Conservation (phyloP, 2,888 invertebrate genomes). For the Sceliomorpha sp. region DNA sequence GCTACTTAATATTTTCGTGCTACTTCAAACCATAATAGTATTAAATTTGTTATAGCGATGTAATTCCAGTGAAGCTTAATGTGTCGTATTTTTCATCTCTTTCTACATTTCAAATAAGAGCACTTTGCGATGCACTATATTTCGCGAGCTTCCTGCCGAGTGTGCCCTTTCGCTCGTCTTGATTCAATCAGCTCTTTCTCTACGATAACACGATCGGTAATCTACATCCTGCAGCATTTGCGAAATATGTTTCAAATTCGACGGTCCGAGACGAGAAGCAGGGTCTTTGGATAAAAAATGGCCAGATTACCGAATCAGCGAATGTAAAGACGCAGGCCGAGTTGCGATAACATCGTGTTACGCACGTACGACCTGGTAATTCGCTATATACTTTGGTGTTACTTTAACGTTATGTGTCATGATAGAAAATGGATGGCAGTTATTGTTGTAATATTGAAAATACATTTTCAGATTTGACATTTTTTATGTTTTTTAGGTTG, state of each 20-base stretch:
- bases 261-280: constrained; percentile 26
- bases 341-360: constrained; percentile 22
- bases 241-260: constrained; percentile 45
- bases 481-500: too few species aligned
- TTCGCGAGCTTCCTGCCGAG: constrained; percentile 11
- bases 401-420: too few species aligned
- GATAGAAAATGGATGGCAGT: too few species aligned
- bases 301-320: constrained; percentile 41
- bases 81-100: constrained; percentile 20
- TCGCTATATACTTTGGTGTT: constrained; percentile 9
- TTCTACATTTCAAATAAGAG: constrained; percentile 21
- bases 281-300: constrained; percentile 38
- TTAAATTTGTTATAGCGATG: constrained; percentile 9
- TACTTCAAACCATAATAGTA: constrained; percentile 18
- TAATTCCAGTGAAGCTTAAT: constrained; percentile 19
- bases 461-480: too few species aligned
- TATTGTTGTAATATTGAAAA: too few species aligned
- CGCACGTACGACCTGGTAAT: constrained; percentile 20
- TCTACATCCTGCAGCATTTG: constrained; percentile 34
- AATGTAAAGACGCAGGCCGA: constrained; percentile 32
- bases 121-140: constrained; percentile 22
- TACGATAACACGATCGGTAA: constrained; percentile 39
- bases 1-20: constrained; percentile 20
- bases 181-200: constrained; percentile 37
- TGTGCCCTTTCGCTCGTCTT: constrained; percentile 27